phyloP scores from a whole-genome alignment of 2,113 vertebrate species.

The Haplotaxodon microlepis region DNA sequence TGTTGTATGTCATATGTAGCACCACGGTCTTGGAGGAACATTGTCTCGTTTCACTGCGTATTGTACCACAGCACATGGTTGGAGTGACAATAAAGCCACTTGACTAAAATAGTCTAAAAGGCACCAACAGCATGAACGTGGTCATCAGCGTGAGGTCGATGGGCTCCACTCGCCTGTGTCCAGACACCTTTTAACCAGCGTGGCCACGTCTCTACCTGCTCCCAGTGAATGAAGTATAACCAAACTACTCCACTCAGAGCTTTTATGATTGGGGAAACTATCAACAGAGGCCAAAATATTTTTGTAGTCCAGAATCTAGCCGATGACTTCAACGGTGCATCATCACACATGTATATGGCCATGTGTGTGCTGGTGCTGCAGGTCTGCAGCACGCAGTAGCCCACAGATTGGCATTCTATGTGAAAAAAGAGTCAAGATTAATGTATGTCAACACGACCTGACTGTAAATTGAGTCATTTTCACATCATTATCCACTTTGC shows the following conservation, averaged over 20 bases:
- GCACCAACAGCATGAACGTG: background rate
- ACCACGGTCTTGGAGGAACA: fast-evolving
- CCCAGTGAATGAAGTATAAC: background rate
- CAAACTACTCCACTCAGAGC: background rate
- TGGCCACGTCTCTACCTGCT: fast-evolving
- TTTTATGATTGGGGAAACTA: background rate
- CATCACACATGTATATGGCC: background rate
- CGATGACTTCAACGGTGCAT: background rate
- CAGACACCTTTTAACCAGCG: background rate
- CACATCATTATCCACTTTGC: background rate
- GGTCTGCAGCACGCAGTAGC: background rate
- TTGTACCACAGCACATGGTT: background rate
- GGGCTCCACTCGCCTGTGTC: background rate
- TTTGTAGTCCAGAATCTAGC: background rate
- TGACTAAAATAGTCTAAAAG: background rate
- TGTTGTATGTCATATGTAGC: background rate
- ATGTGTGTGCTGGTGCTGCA: background rate
- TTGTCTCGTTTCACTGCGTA: background rate
- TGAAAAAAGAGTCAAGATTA: background rate
- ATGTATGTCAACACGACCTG: background rate
- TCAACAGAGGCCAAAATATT: fast-evolving
- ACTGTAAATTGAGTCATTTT: background rate
- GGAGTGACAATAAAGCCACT: background rate
- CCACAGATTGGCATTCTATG: background rate
- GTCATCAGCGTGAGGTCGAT: background rate